Evolutionary conservation across 2,888 invertebrate species (phyloP), one percentile per base, ranked within the genome.

Genomic region (Epinotia bilunana): DNA sequence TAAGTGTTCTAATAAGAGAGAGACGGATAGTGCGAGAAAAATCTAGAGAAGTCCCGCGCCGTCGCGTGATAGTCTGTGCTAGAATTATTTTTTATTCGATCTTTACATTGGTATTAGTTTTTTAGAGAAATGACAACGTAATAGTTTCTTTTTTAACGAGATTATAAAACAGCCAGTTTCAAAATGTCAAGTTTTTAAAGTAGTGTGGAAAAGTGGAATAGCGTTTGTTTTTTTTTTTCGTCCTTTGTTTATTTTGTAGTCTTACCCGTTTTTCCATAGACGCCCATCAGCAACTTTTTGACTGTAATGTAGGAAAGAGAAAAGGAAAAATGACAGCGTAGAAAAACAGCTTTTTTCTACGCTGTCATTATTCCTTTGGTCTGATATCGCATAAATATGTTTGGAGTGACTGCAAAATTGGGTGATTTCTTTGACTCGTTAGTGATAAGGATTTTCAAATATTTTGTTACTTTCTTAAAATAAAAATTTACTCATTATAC

Each of bases 401-500:
- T n/a, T 7, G 53, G 7, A 53, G n/a, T 4, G 53, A n/a, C 53
- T 53, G 53, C 53, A 9, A 65, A 65, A 53, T 65, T 65, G 2
- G 53, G 65, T 53, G 64, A 28, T 49, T 28, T 28, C n/a, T 53
- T 53, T 53, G 3, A 39, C 64, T 49, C 43, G n/a, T 53, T 53
- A 49, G n/a, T 6, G 28, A 28, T 65, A 28, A 65, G 49, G 28
- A 53, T 18, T 9, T 18, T 65, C 7, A 16, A 64, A 46, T 20
- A 23, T 64, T 49, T 64, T 64, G 64, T 65, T 65, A 65, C n/a
- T 61, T 33, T 33, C 33, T n/a, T 62, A 43, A 5, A 65, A 65
- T 65, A 65, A 53, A 53, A 0, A 5, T 46, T 5, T 33, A 53
- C n/a, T 65, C 33, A 53, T 28, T 64, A 11, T 28, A n/a, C 53